A percentile compares a stretch with the other conserved stretches of the same genome.
These are phyloP conservation scores for Bilobella aurantiaca DNA, from an alignment of 1,140 invertebrate genomes.

Conservation along the genomic window DNA sequence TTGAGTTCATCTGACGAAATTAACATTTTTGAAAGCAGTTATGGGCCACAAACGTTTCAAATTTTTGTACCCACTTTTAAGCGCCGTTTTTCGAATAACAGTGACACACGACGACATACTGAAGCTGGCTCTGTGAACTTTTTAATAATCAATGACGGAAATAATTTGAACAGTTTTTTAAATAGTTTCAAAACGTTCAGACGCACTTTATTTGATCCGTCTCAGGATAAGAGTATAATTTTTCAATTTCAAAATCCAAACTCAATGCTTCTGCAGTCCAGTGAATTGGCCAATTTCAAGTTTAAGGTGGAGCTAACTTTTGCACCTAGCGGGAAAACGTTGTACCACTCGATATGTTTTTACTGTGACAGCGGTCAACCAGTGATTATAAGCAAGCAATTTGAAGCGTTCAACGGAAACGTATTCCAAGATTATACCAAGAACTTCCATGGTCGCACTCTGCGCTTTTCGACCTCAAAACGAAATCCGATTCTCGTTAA, in stretches of 20 bases:
- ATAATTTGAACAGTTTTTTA: background rate
- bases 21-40: no score
- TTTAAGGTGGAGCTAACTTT: background rate
- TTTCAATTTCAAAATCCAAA: background rate
- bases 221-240: background rate
- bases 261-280: background rate
- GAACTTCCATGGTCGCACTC: background rate
- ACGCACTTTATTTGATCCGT: background rate
- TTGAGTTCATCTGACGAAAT: no score
- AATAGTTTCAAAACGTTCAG: background rate
- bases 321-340: background rate
- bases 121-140: background rate
- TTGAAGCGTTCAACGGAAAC: background rate
- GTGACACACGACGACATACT: background rate
- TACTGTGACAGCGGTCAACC: background rate
- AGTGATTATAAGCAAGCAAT: background rate
- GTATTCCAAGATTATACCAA: background rate
- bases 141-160: background rate
- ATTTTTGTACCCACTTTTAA: background rate
- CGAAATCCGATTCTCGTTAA: background rate
- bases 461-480: background rate
- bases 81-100: background rate
- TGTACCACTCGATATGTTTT: background rate
- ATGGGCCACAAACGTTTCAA: background rate
- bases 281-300: background rate